Evolutionary conservation across 2,888 invertebrate genomes (phyloP).

Genomic region (Sicus ferrugineus): DNA sequence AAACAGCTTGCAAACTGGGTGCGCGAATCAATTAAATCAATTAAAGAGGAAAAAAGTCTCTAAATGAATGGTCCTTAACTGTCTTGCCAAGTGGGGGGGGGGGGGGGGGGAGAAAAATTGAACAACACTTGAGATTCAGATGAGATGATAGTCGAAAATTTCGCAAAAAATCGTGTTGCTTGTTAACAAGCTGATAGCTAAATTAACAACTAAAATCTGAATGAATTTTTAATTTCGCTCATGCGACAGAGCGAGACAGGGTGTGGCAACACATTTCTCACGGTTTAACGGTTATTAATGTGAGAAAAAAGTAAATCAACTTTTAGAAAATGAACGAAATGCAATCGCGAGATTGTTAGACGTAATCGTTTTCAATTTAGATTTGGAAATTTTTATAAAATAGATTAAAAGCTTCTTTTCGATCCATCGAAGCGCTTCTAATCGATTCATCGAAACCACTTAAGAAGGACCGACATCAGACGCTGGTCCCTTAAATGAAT

Average conservation of each 20-base stretch:
- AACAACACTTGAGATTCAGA: background rate
- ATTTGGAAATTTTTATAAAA: too few species aligned
- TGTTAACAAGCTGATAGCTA: constrained; percentile 26
- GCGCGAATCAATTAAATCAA: constrained; percentile 29
- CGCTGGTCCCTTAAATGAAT: too few species aligned
- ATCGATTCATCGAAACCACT: background rate
- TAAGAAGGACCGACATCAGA: too few species aligned
- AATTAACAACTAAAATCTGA: too few species aligned
- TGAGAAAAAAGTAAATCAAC: background rate
- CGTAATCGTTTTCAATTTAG: background rate
- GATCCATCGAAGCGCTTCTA: too few species aligned
- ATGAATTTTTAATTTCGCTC: background rate
- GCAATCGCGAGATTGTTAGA: too few species aligned
- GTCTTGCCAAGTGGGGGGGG: background rate
- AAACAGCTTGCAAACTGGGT: constrained; percentile 6
- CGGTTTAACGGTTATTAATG: background rate
- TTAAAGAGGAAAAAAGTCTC: constrained; percentile 23
- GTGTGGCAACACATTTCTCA: background rate
- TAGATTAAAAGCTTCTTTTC: too few species aligned
- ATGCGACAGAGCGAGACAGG: background rate
- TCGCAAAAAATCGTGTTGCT: constrained; percentile 15
- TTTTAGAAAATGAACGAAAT: constrained; percentile 1
- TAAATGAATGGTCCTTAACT: too few species aligned
- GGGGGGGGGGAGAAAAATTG: background rate
- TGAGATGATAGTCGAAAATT: background rate